phyloP scores from a whole-genome alignment of 1,140 invertebrate species.

The Sarcophaga bullata region DNA sequence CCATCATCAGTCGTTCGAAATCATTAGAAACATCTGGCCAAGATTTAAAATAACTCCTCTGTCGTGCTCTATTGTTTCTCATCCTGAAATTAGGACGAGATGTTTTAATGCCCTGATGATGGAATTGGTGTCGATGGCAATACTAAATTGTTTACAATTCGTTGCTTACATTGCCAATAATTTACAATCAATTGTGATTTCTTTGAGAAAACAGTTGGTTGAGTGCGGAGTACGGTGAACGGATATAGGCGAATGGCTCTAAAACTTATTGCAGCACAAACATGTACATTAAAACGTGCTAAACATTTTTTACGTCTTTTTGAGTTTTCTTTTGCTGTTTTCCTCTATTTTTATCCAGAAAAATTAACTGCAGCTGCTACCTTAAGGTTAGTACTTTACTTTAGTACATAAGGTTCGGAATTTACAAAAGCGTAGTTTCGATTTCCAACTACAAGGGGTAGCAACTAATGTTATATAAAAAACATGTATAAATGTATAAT shows the following conservation, averaged over 20 bases:
- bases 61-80: no score
- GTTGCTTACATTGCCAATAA: constrained; percentile 17
- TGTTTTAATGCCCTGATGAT: not conserved
- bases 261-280: not conserved
- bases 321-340: not conserved
- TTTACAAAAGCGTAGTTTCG: no score
- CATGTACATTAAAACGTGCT: not conserved
- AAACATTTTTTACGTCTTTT: not conserved
- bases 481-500: no score
- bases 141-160: constrained; percentile 6
- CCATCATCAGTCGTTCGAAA: constrained; percentile 27
- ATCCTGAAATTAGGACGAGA: not conserved
- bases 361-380: constrained; percentile 8
- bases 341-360: not conserved
- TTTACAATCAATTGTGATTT: constrained; percentile 27
- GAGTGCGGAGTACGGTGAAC: not conserved
- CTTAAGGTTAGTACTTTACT: not conserved
- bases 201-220: not conserved
- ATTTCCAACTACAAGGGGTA: no score
- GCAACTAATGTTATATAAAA: no score
- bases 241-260: not conserved
- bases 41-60: no score
- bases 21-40: constrained; percentile 32
- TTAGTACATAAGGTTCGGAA: no score
- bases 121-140: not conserved